Evolutionary conservation across 2,888 invertebrate genomes (phyloP).

Genomic region (Dusona sp.): DNA sequence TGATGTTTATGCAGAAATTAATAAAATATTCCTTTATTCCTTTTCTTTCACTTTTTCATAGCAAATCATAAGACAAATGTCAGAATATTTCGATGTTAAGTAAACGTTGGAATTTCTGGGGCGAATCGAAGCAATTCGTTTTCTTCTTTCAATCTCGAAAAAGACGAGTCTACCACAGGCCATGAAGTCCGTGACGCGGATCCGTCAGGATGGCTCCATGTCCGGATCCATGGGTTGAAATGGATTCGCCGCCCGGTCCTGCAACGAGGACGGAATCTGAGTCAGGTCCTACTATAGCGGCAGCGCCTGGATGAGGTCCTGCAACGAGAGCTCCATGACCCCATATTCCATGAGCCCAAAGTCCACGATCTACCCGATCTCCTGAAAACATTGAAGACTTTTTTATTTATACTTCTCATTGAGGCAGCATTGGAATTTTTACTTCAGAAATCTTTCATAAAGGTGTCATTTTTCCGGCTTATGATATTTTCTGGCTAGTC

Average conservation of each 20-base stretch:
- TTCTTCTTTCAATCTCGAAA: constrained; percentile 1
- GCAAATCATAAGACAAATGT: background rate
- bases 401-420: background rate
- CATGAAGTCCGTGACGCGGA: constrained; percentile 53
- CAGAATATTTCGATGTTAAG: background rate
- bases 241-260: constrained; percentile 69
- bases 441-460: background rate
- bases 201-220: constrained; percentile 66
- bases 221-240: constrained; percentile 70
- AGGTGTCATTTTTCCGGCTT: background rate
- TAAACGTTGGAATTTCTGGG: background rate
- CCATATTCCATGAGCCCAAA: constrained; percentile 49
- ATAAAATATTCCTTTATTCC: constrained; percentile 44
- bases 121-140: background rate
- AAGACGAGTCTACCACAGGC: constrained; percentile 52
- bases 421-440: background rate
- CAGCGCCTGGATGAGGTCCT: constrained; percentile 66
- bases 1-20: constrained; percentile 7
- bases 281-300: constrained; percentile 65
- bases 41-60: constrained; percentile 16
- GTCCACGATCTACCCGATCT: constrained; percentile 54
- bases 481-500: background rate
- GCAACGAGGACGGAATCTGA: constrained; percentile 69
- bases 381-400: constrained; percentile 43
- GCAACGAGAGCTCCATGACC: constrained; percentile 66